phyloP scores from a whole-genome alignment of 2,113 vertebrate species.

The Microtus oregoni region DNA sequence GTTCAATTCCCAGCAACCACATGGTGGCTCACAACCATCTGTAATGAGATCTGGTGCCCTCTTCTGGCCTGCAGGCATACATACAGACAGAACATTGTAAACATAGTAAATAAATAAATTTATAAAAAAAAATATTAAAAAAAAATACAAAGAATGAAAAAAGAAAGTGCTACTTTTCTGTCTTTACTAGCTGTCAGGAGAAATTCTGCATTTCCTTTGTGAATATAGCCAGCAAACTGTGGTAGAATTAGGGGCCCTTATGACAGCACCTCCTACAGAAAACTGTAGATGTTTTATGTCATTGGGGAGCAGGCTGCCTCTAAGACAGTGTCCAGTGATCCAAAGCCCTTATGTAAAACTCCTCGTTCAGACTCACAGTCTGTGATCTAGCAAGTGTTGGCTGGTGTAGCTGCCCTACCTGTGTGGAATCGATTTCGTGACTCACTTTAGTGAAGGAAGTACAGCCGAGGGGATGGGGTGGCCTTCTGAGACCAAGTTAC shows the following conservation, averaged over 20 bases:
- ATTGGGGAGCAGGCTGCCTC: neutral
- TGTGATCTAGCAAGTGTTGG: neutral
- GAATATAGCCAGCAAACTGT: neutral
- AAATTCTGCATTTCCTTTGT: conserved; percentile 9
- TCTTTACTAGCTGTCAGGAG: neutral
- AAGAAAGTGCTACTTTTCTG: neutral
- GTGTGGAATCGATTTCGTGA: neutral
- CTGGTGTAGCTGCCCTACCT: neutral
- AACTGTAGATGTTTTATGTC: neutral
- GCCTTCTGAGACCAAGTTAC: conserved; percentile 10
- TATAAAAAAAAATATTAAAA: too few species aligned
- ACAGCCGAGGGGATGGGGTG: neutral
- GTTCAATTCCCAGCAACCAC: too few species aligned
- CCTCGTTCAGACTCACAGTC: neutral
- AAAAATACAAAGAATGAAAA: too few species aligned
- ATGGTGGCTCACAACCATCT: too few species aligned
- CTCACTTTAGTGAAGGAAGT: neutral
- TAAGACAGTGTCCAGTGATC: neutral
- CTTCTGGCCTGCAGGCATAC: too few species aligned
- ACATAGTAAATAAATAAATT: too few species aligned
- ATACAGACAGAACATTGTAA: too few species aligned
- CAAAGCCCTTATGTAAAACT: neutral
- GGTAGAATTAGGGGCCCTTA: neutral
- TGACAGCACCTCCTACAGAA: neutral
- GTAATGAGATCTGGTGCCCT: too few species aligned